These are phyloP conservation scores for Myocastor coypus DNA, from an alignment of 2,113 vertebrate genomes.

Conservation along the genomic window DNA sequence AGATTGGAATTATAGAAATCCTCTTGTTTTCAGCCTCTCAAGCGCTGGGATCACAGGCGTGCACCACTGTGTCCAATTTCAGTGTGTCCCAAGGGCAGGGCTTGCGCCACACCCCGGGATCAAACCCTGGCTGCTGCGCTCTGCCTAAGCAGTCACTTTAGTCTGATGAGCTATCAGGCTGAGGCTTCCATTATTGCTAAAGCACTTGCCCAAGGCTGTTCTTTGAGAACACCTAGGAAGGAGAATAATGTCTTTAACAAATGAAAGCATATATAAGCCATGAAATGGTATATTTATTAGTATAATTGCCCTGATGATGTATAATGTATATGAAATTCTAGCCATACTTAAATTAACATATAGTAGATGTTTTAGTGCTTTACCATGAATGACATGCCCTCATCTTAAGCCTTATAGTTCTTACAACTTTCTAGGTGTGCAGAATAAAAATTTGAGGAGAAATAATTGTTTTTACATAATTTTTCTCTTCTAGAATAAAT, in stretches of 20 bases:
- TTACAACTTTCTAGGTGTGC: neutral
- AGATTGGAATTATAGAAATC: too few relatives aligned
- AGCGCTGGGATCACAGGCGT: too few relatives aligned
- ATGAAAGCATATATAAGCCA: neutral
- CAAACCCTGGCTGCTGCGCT: too few relatives aligned
- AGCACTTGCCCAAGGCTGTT: neutral
- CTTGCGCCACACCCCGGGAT: too few relatives aligned
- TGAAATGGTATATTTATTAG: neutral
- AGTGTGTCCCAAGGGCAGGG: too few relatives aligned
- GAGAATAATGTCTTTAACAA: slow-evolving; percentile 13
- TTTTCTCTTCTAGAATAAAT: neutral
- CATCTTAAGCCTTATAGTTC: neutral
- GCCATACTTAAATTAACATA: neutral
- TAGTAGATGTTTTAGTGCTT: neutral
- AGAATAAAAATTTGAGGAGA: neutral
- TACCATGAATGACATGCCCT: neutral
- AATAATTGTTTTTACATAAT: neutral
- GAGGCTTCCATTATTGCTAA: neutral
- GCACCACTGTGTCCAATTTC: too few relatives aligned
- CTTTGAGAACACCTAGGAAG: slow-evolving; percentile 33
- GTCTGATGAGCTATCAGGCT: too few relatives aligned
- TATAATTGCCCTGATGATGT: slow-evolving; percentile 35
- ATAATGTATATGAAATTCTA: neutral
- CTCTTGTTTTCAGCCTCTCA: too few relatives aligned
- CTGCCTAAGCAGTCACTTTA: too few relatives aligned